Conservation (phyloP, 2,888 invertebrate genomes). For the Apamea crenata region DNA sequence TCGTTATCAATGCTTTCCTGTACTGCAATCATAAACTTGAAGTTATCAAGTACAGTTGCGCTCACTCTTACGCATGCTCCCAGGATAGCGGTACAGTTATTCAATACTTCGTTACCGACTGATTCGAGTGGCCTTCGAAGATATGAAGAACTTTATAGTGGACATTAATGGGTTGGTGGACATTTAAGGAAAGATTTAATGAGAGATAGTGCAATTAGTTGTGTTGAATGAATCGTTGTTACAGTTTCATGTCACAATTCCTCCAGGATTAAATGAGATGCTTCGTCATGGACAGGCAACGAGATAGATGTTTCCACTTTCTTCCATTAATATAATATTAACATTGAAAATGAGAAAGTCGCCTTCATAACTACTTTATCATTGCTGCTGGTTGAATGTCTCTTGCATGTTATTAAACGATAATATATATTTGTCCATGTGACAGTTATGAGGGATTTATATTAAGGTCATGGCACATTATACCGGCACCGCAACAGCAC, state of each 20-base stretch:
- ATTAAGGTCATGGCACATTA: no score
- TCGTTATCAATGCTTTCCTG: conserved; percentile 52
- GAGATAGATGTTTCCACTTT: neutral
- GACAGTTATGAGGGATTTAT: no score
- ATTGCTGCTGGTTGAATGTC: neutral
- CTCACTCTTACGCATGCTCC: conserved; percentile 55
- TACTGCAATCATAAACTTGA: conserved; percentile 54
- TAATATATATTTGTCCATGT: neutral
- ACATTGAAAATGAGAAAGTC: neutral
- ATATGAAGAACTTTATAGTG: conserved; percentile 36
- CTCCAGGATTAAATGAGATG: neutral
- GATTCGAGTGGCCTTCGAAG: conserved; percentile 50
- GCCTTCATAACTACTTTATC: neutral
- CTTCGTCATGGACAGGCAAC: neutral
- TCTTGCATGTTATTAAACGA: neutral
- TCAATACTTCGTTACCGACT: conserved; percentile 68
- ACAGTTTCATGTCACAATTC: conserved; percentile 10
- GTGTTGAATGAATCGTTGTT: conserved; percentile 7
- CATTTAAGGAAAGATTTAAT: conserved; percentile 31
- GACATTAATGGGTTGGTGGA: conserved; percentile 33
- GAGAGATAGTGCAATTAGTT: conserved; percentile 12
- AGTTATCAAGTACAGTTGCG: conserved; percentile 52
- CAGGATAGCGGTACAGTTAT: conserved; percentile 77
- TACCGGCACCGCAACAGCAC: no score
- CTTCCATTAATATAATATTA: neutral